These are phyloP conservation scores for Scyliorhinus canicula DNA, from an alignment of 2,797 vertebrate genomes.

Conservation along the genomic window DNA sequence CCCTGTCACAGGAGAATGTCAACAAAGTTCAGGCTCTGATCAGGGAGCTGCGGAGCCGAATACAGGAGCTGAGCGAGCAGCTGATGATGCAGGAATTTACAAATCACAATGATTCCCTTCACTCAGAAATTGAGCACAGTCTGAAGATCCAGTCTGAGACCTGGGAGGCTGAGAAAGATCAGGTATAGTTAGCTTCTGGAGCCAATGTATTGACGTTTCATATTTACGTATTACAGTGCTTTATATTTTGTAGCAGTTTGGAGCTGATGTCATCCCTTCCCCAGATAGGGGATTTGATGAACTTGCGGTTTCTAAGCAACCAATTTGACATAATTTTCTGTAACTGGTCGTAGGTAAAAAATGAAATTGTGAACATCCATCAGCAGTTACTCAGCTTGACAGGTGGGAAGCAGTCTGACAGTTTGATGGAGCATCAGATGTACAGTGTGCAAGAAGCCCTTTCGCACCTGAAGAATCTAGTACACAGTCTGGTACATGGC, in stretches of 20 bases:
- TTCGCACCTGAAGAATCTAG: not conserved
- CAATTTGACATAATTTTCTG: too few species aligned
- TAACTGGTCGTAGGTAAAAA: not conserved
- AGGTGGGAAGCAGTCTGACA: not conserved
- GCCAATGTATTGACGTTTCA: not conserved
- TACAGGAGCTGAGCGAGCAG: slow-evolving; percentile 60
- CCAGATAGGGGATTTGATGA: not conserved
- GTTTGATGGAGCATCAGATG: not conserved
- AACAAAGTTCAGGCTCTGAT: not conserved
- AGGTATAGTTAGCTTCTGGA: slow-evolving; percentile 50
- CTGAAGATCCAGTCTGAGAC: slow-evolving; percentile 45
- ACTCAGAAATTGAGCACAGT: slow-evolving; percentile 63
- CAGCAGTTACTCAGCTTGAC: not conserved
- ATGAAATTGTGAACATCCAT: not conserved
- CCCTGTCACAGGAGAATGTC: not conserved
- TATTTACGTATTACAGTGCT: not conserved
- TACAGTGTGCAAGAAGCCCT: slow-evolving; percentile 1
- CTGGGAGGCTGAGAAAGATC: slow-evolving; percentile 53
- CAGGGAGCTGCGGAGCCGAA: not conserved
- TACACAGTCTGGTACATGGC: not conserved
- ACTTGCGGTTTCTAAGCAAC: not conserved
- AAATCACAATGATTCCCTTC: slow-evolving; percentile 53
- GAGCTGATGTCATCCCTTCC: not conserved
- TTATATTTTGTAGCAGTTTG: not conserved
- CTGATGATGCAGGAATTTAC: slow-evolving; percentile 54